Base-by-base conservation (phyloP, 2,888 invertebrate species). In the Rhorus exstirpatorius region DNA sequence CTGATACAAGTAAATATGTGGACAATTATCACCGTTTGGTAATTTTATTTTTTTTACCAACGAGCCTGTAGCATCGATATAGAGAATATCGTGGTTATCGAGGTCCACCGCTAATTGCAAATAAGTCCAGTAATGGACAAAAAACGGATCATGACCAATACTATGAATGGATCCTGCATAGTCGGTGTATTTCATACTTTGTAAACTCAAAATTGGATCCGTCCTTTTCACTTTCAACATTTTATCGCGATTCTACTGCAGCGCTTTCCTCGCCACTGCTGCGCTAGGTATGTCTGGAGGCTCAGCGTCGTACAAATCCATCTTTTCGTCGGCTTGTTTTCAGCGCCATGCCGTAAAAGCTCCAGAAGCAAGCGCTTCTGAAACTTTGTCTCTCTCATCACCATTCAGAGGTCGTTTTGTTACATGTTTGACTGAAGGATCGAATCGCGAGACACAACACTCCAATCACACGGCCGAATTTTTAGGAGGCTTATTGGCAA, bases 1-100 rank as follows among this genome's bases (percentile, higher is more conserved):
- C 67, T 83, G 71, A 51, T 79, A 82, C 26, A 77, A 53, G 68
- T 80, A 83, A 31, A 79, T 78, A 53, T 84, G 81, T 1, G 80
- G 63, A 3, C 44, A 83, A n/a, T 61, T 19, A 21, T 83, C 77
- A 8, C 35, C 68, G 44, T 78, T 81, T 38, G 80, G 70, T 19
- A 83, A 1, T 55, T 70, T 14, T 46, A 82, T 44, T 24, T 68
- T 78, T 78, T 77, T 80, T 1, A 58, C 75, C 41, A 79, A 35
- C 1, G 63, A 81, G 1, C 83, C 78, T 4, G 81, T 83, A n/a
- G 65, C 81, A 61, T 81, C 77, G 3, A 81, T 68, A 31, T 38
- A 72, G 21, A 83, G 12, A 8, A 14, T 63, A 35, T 81, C 76
- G 63, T 77, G 65, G 35, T 67, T 46, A n/a, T 55, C 2, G 3